A percentile compares a stretch with the other conserved stretches of the same genome.
Evolutionary conservation across 2,797 vertebrate species (phyloP).

Genomic region (Simalia tracyae): DNA sequence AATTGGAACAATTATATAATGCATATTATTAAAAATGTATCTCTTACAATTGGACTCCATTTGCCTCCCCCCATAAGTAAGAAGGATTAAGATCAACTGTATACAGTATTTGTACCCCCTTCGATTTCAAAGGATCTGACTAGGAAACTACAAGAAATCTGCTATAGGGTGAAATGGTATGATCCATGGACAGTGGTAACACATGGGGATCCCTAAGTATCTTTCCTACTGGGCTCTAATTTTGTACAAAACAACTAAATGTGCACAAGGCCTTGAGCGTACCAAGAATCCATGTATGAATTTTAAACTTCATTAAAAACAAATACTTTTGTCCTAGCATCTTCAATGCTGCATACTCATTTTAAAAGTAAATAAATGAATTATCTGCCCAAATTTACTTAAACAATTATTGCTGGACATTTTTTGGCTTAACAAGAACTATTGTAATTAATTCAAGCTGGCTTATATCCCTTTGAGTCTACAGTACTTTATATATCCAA

Average conservation of each 20-base stretch:
- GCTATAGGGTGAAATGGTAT: not conserved
- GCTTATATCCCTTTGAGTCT: conserved; percentile 44
- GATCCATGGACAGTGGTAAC: not conserved
- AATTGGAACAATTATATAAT: not conserved
- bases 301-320: not conserved
- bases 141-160: not conserved
- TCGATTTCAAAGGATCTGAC: not conserved
- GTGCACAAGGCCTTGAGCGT: not conserved
- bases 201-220: not conserved
- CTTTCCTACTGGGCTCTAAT: not conserved
- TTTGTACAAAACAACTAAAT: not conserved
- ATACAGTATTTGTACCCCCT: not conserved
- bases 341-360: not conserved
- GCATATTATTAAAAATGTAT: not conserved
- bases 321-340: not conserved
- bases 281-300: not conserved
- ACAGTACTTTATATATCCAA: conserved; percentile 5
- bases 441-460: conserved; percentile 39
- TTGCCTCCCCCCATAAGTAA: not conserved
- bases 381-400: conserved; percentile 22
- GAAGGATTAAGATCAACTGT: not conserved
- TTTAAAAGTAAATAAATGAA: not conserved
- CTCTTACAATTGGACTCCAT: not conserved
- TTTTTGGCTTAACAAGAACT: conserved; percentile 22
- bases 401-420: conserved; percentile 19